Evolutionary conservation across 2,888 invertebrate species (phyloP).

Genomic region (Caenorhabditis angaria): DNA sequence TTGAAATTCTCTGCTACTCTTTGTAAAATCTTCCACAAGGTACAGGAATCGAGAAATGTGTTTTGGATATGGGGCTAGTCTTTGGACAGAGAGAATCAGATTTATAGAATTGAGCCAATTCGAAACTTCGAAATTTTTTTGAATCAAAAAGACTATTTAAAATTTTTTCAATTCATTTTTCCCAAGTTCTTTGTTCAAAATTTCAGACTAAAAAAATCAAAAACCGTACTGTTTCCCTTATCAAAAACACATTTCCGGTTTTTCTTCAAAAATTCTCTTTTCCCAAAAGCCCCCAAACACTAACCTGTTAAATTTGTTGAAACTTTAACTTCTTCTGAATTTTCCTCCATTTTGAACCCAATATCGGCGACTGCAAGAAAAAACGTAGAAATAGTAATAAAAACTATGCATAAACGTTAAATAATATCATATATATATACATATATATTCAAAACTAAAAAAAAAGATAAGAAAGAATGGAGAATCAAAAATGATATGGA

Average conservation of each 20-base stretch:
- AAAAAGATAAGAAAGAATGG: background rate
- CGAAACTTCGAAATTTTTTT: too few species aligned
- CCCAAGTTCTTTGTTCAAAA: too few species aligned
- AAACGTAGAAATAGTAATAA: slow-evolving; percentile 1
- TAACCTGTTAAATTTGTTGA: background rate
- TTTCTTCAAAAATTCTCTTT: background rate
- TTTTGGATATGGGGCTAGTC: too few species aligned
- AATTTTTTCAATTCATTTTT: too few species aligned
- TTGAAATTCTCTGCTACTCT: background rate
- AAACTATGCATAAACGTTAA: background rate
- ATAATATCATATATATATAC: background rate
- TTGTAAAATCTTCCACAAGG: too few species aligned
- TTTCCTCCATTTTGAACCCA: background rate
- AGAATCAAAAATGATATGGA: background rate
- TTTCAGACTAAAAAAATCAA: too few species aligned
- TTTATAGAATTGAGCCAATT: too few species aligned
- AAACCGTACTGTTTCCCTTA: too few species aligned
- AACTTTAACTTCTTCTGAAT: background rate
- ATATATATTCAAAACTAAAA: background rate
- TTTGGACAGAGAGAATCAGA: too few species aligned
- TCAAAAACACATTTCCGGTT: background rate
- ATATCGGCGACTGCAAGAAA: background rate
- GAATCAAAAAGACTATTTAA: too few species aligned
- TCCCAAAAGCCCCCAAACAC: background rate
- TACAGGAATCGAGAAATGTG: too few species aligned